Evolutionary conservation across 2,113 vertebrate species (phyloP), one percentile per base, ranked within the genome.

Genomic region (Perca flavescens): DNA sequence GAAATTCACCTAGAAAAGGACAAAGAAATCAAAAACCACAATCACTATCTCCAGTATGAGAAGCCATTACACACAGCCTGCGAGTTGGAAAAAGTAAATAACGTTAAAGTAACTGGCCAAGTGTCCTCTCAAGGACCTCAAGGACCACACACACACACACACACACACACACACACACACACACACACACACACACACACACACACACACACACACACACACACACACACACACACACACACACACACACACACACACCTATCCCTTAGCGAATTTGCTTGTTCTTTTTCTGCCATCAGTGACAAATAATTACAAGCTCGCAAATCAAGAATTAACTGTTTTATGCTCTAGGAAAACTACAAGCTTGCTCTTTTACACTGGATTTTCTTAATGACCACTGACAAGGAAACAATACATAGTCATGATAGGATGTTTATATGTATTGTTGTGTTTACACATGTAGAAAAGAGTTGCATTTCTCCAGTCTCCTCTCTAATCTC

Each of bases 1-100:
- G 88, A 94, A 93, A 83, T 92, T 98, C 90, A 99, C 97, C 98
- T 99, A 90, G 17, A 56, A 72, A 54, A 40, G 22, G n/a, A 64
- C 0, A 71, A 31, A 71, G 15, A 56, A 8, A 50, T 28, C 0
- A 21, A 28, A 57, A 63, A 75, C 2, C 17, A 49, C 15, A 58
- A 50, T 10, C 6, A 46, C 5, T 53, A 25, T 16, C 28, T 67
- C 21, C 22, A 14, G 19, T 40, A 69, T 46, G 49, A 61, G 8
- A 57, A 16, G 8, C 31, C 8, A 54, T 28, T 61, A 21, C 25
- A 62, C 47, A 62, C 6, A 80, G 46, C 31, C 11, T 12, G 22
- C 11, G 9, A 68, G 12, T 56, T 1, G 1, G 12, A 17, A 28
- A 50, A 65, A 22, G 2, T 40, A 40, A 74, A 28, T 10, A 80